Conservation (phyloP, 2,113 vertebrate species). For the Fregetta grallaria region DNA sequence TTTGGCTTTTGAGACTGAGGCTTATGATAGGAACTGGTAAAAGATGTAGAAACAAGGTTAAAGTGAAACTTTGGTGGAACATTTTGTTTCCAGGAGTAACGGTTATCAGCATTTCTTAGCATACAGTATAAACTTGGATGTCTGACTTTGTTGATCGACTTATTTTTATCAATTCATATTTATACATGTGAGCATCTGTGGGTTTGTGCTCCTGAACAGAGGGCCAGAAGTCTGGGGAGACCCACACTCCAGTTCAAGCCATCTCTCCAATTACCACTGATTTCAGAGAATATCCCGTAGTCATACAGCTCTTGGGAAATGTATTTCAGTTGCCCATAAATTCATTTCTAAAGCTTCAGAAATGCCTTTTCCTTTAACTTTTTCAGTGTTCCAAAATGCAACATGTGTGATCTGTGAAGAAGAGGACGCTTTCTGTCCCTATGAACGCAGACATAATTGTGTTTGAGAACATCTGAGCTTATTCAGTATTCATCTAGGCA, state of each 20-base stretch:
- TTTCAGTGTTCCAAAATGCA: background rate
- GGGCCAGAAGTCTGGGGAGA: background rate
- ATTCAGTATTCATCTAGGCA: background rate
- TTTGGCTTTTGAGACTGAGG: background rate
- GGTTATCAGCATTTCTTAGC: background rate
- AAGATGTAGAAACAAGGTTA: background rate
- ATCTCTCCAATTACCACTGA: background rate
- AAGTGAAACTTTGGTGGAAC: background rate
- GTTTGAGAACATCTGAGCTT: background rate
- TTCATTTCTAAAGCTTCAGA: background rate
- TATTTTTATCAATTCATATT: background rate
- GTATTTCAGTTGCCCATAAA: background rate
- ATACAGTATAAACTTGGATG: background rate
- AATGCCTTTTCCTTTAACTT: background rate
- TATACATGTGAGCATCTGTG: background rate
- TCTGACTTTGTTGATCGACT: background rate
- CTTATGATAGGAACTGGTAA: background rate
- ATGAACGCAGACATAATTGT: background rate
- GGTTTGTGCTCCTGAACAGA: background rate
- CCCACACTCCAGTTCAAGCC: background rate
- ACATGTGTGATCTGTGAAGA: background rate
- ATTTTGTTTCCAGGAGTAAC: background rate
- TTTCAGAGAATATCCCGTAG: background rate
- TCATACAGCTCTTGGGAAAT: background rate
- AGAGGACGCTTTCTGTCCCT: background rate